Evolutionary conservation across 2,113 vertebrate species (phyloP), one percentile per base, ranked within the genome.

Genomic region (Galeopterus variegatus): DNA sequence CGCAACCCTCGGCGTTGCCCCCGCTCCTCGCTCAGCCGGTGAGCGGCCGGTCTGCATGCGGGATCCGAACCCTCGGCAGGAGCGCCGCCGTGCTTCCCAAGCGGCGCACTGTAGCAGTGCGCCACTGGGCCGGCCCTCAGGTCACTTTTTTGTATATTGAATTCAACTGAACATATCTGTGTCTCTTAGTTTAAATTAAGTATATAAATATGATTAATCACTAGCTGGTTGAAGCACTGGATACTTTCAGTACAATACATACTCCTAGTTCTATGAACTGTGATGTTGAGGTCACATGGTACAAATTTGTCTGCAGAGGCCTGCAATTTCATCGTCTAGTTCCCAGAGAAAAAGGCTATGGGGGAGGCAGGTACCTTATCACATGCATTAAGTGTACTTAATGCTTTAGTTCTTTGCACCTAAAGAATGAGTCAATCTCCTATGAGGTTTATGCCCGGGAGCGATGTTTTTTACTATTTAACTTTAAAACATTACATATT

Each of bases 341-440:
- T 79, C 4, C 31, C 64, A 69, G 41, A 67, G 50, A 93, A 65
- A 48, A 67, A n/a, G 12, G 6, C 24, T 48, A 2, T 11, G 31
- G 19, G 19, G 17, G 41, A 88, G 54, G 65, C 26, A 80, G 13
- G 31, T 15, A 19, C 18, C 15, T 70, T 21, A 80, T 52, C 9
- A 50, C 26, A 67, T 17, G 17, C 21, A 80, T 69, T 96, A 69
- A 92, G 26, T 92, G 60, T 12, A 89, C 5, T 45, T 86, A 86
- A 65, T 69, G 8, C 7, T 79, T 94, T 41, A 52, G 4, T 31
- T 90, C n/a, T 26, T 93, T 48, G 31, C 33, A 80, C 56, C 4
- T 79, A 45, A 94, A 92, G 76, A 89, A 23, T 60, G 9, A 87
- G 17, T 94, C 31, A 48, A 33, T 69, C 75, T 93, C 52, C 36